phyloP scores from a whole-genome alignment of 2,888 invertebrate genomes.

The Temnothorax ravouxi region DNA sequence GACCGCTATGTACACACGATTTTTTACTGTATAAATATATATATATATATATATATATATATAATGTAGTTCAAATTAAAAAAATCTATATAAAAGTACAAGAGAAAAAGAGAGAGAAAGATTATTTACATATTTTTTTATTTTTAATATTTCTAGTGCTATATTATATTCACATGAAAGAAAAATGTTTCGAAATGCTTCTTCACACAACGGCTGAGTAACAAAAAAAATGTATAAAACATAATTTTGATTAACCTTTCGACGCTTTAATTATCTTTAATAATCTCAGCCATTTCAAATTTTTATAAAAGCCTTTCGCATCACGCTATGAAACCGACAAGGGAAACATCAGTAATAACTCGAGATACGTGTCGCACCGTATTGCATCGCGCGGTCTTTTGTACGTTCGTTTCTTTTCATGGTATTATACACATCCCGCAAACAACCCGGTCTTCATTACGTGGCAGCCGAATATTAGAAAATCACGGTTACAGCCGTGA shows the following conservation, averaged over 20 bases:
- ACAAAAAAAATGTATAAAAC: slow-evolving; percentile 7
- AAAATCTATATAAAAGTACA: slow-evolving; percentile 29
- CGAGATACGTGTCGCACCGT: slow-evolving; percentile 61
- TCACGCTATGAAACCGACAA: neutral
- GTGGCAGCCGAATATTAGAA: slow-evolving; percentile 72
- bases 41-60: too few relatives aligned
- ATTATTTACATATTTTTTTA: slow-evolving; percentile 57
- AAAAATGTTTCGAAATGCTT: neutral
- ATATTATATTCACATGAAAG: neutral
- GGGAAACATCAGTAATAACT: slow-evolving; percentile 68
- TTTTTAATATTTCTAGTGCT: slow-evolving; percentile 38
- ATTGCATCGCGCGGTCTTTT: slow-evolving; percentile 61
- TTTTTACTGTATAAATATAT: too few relatives aligned
- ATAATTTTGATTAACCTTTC: neutral
- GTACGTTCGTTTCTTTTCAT: slow-evolving; percentile 53
- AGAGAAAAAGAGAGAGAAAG: slow-evolving; percentile 42
- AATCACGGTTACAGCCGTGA: slow-evolving; percentile 63
- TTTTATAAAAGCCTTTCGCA: neutral
- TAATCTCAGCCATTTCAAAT: neutral
- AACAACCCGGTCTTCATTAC: slow-evolving; percentile 69
- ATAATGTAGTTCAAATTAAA: neutral
- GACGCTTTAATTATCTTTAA: neutral
- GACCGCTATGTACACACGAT: too few relatives aligned
- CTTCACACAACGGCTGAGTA: neutral
- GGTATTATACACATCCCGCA: slow-evolving; percentile 64